Evolutionary conservation across 2,888 invertebrate species (phyloP).

Genomic region (Melinaea marsaeus): DNA sequence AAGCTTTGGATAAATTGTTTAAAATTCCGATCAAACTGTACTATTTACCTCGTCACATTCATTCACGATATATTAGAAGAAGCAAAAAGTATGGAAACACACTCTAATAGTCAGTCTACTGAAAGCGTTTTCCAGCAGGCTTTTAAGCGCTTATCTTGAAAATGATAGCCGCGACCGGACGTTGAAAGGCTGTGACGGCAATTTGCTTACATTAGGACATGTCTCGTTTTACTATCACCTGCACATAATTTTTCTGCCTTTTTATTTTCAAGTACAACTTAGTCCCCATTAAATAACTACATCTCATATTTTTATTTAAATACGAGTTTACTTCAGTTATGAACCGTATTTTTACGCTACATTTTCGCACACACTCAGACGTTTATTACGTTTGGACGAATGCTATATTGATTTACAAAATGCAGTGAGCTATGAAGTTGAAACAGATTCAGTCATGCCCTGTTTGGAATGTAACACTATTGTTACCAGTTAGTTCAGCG

Average conservation of each 20-base stretch:
- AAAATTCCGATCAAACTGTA: neutral
- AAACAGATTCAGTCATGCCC: slow-evolving; percentile 56
- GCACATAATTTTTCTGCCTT: slow-evolving; percentile 27
- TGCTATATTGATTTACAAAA: slow-evolving; percentile 51
- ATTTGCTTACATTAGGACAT: slow-evolving; percentile 76
- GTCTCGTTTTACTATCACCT: slow-evolving; percentile 49
- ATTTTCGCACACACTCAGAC: slow-evolving; percentile 7
- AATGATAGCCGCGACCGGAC: slow-evolving; percentile 75
- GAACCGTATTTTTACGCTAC: neutral
- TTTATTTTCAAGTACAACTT: slow-evolving; percentile 25
- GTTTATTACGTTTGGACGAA: slow-evolving; percentile 44
- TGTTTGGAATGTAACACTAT: slow-evolving; percentile 52
- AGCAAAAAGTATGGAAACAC: slow-evolving; percentile 64
- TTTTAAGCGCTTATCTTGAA: slow-evolving; percentile 77
- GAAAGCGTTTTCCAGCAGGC: slow-evolving; percentile 73
- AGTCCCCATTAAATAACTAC: slow-evolving; percentile 11
- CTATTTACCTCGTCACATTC: slow-evolving; percentile 26
- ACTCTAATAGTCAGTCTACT: slow-evolving; percentile 64
- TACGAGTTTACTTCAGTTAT: neutral
- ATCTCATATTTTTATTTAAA: neutral
- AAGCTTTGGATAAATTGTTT: neutral
- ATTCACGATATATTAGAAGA: slow-evolving; percentile 43
- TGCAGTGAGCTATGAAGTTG: slow-evolving; percentile 57
- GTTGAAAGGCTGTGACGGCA: slow-evolving; percentile 74
- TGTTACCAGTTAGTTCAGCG: slow-evolving; percentile 50